Base-by-base conservation (phyloP, 2,113 vertebrate species). In the Myiozetetes cayanensis region DNA sequence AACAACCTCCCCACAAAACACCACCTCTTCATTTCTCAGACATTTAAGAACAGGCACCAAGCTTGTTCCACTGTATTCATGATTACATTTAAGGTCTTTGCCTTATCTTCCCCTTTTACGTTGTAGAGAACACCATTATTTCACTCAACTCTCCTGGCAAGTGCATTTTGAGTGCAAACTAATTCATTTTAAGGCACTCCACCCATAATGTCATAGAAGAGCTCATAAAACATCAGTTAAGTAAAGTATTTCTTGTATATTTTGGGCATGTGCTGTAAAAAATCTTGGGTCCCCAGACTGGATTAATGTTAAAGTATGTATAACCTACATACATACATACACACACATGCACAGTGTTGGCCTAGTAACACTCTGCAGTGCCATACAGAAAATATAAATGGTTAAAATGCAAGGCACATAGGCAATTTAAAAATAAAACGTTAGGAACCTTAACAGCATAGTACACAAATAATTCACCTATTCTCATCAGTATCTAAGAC, bases 81-180 rank as follows among this genome's bases (percentile, higher is more conserved):
- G 7, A 61, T 5, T 61, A 79, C 39, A 41, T 72, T 85, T 31
- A 68, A 59, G 30, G n/a, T 58, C 43, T 62, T 62, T 85, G 25
- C 41, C n/a, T 56, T 58, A 43, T 56, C 17, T 4, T 3, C 6
- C 2, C 4, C 3, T 41, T 70, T 66, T 56, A 73, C 0, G 0
- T 22, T 35, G 14, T 35, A 56, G 33, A 49, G 37, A 76, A 6
- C 19, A 70, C 5, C 39, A 31, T n/a, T 66, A 66, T 31, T 67
- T 81, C 72, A 55, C 33, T 68, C 52, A 72, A 14, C 12, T 63
- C 56, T 72, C 23, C 77, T 28, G 35, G 49, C 14, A 53, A 71
- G n/a, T 59, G 30, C 17, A 52, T 55, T 72, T 17, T 33, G 63
- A 74, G 30, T 15, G 5, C 16, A 87, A 89, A 87, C 33, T 33